Percentiles rank a stretch among this genome's conserved stretches.
These are phyloP conservation scores for Xenus cinereus DNA, from an alignment of 2,113 vertebrate species.

Conservation along the genomic window DNA sequence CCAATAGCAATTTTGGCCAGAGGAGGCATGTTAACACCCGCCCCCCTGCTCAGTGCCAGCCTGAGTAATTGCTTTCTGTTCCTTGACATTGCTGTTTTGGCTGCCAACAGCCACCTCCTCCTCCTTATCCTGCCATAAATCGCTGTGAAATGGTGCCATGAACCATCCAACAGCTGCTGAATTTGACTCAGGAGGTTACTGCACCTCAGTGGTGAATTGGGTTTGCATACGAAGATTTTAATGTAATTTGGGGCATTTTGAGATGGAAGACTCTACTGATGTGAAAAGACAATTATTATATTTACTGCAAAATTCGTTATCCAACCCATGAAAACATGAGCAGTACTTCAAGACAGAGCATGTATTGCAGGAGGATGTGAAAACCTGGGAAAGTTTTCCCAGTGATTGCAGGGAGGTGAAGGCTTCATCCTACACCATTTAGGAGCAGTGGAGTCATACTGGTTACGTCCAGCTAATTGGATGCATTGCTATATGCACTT, in stretches of 20 bases:
- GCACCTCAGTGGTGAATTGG: neutral
- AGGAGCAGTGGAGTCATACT: neutral
- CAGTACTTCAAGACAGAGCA: neutral
- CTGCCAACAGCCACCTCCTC: neutral
- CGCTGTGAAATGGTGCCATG: accelerated
- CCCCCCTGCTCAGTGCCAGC: neutral
- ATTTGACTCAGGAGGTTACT: neutral
- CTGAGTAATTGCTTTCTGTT: neutral
- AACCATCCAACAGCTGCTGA: slow-evolving; percentile 2
- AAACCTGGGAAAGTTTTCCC: neutral
- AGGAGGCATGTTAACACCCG: accelerated
- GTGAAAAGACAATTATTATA: neutral
- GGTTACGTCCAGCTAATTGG: neutral
- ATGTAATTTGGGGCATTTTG: neutral
- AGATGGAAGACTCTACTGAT: neutral
- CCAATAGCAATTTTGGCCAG: neutral
- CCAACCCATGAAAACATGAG: neutral
- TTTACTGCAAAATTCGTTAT: neutral
- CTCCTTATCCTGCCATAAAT: neutral
- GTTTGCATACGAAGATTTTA: neutral
- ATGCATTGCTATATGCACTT: neutral
- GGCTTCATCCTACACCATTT: neutral
- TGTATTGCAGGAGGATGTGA: neutral
- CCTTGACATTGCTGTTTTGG: neutral
- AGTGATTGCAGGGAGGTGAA: neutral